Base-by-base conservation (phyloP, 2,888 invertebrate genomes). In the Harpalus rufipes region DNA sequence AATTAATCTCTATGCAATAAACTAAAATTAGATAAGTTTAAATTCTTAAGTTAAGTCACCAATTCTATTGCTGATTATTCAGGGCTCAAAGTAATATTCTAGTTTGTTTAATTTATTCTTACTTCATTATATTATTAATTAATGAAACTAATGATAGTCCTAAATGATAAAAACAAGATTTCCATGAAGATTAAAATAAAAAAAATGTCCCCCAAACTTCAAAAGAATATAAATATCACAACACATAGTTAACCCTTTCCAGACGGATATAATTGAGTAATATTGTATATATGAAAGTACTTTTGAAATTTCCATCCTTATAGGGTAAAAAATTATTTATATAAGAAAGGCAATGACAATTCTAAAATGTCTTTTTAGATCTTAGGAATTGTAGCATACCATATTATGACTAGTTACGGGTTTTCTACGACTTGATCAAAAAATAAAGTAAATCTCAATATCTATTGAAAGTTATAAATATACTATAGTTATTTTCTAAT, bases 381-480 rank as follows among this genome's bases (percentile, higher is more conserved):
- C 72, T 68, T 74, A 74, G 72, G 44, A 74, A 41, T 74, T 74
- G 41, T 7, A 32, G 32, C 12, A 32, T 63, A 32, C n/a, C n/a
- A 65, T 25, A 39, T 21, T 74, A 7, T 74, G 72, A 74, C 72
- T 74, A 74, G 72, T 74, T 68, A 68, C 14, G 4, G 41, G 12
- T 51, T 74, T 44, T n/a, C 14, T 18, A 74, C 32, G 12, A 63
- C 8, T 12, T 68, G 39, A 74, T 74, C 72, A 74, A 14, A 74
- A 74, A 74, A 74, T 74, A 74, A 74, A 74, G 72, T 16, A 74
- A 41, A 74, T 74, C 72, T 74, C 72, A 74, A 74, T 74, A 74
- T 74, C 32, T 68, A n/a, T 32, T 32, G 32, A 6, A 32, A 32
- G 32, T 32, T 51, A 51, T 51, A 18, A 21, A 16, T 44, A 7